These are phyloP conservation scores for Macropus fuliginosus DNA, from an alignment of 2,797 vertebrate genomes.

Conservation along the genomic window DNA sequence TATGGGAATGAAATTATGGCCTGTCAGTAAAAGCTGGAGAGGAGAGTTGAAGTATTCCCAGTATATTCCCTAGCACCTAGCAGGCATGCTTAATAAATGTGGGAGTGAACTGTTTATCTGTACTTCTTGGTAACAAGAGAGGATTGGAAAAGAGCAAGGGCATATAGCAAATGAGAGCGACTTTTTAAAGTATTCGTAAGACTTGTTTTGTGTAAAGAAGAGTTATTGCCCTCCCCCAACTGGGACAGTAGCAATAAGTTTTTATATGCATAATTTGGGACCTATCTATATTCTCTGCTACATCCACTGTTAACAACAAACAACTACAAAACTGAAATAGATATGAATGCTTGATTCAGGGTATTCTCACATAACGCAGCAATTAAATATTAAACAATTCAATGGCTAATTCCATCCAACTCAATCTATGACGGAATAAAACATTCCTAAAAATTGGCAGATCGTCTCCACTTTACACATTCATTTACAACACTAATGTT, in stretches of 20 bases:
- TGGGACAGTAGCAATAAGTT: background rate
- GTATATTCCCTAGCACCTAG: background rate
- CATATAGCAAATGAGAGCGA: background rate
- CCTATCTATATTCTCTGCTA: background rate
- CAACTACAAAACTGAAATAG: background rate
- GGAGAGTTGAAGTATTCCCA: background rate
- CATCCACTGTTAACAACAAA: slow-evolving; percentile 3
- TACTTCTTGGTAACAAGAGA: background rate
- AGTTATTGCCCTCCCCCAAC: background rate
- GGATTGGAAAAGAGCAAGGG: background rate
- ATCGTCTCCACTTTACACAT: background rate
- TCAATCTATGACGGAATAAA: background rate
- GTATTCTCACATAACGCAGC: background rate
- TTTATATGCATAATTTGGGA: background rate
- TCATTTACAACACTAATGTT: slow-evolving; percentile 8
- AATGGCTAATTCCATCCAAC: background rate
- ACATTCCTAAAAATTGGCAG: slow-evolving; percentile 22
- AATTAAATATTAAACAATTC: slow-evolving; percentile 19
- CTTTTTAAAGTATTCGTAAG: background rate
- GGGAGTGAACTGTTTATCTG: background rate
- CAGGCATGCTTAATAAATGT: background rate
- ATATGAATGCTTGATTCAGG: background rate
- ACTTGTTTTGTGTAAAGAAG: background rate
- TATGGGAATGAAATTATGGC: background rate
- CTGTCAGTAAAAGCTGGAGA: background rate